Evolutionary conservation across 2,888 invertebrate genomes (phyloP).

Genomic region (Megastigmus dorsalis): DNA sequence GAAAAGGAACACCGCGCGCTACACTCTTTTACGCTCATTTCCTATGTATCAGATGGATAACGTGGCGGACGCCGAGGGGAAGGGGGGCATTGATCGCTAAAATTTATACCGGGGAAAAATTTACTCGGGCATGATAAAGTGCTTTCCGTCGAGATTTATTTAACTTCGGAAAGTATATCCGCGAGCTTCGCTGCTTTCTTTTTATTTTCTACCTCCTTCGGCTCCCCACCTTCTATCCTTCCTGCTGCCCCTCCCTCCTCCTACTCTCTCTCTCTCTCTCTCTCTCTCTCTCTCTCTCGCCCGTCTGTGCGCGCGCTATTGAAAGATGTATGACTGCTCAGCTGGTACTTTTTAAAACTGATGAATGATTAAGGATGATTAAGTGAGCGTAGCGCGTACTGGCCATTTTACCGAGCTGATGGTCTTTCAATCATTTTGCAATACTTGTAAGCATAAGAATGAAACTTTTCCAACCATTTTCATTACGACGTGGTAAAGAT

Average conservation of each 20-base stretch:
- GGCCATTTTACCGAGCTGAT: neutral
- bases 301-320: neutral
- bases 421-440: neutral
- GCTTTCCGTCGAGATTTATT: constrained; percentile 49
- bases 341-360: constrained; percentile 47
- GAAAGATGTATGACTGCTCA: constrained; percentile 44
- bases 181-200: neutral
- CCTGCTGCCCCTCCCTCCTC: too few species aligned
- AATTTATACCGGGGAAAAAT: constrained; percentile 52
- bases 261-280: constrained; percentile 30
- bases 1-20: constrained; percentile 5
- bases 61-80: neutral
- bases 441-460: neutral
- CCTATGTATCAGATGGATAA: constrained; percentile 53
- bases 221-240: neutral
- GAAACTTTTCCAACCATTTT: neutral
- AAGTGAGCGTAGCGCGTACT: constrained; percentile 17
- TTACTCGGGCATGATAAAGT: constrained; percentile 52
- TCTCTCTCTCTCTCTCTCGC: neutral
- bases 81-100: constrained; percentile 42
- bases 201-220: neutral
- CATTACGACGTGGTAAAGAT: neutral
- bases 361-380: constrained; percentile 51
- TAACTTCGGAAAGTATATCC: constrained; percentile 49
- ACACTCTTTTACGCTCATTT: constrained; percentile 51